These are phyloP conservation scores for Hydrocynus forskahlii DNA, from an alignment of 2,797 vertebrate genomes.

Conservation along the genomic window DNA sequence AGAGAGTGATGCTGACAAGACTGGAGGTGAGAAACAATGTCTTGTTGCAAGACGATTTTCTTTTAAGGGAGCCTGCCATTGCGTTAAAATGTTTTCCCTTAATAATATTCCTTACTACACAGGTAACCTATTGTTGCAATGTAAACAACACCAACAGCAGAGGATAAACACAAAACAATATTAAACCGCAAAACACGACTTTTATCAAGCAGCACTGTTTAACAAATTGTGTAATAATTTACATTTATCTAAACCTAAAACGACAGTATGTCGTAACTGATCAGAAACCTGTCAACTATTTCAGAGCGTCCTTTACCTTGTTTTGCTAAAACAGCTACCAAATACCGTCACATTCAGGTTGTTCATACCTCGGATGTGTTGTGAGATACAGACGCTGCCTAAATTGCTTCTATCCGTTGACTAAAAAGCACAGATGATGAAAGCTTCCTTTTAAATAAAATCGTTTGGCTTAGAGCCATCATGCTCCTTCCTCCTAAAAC, in stretches of 20 bases:
- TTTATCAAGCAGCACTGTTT: not conserved
- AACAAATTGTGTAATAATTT: not conserved
- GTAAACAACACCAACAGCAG: not conserved
- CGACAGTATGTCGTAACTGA: not conserved
- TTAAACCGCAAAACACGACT: not conserved
- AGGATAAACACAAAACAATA: not conserved
- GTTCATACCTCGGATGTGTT: conserved; percentile 41
- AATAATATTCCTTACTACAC: not conserved
- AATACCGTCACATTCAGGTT: conserved; percentile 15
- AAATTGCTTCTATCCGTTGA: not conserved
- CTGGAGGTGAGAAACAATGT: not conserved
- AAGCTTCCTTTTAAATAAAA: not conserved
- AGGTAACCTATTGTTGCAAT: not conserved
- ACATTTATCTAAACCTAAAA: not conserved
- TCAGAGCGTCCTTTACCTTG: not conserved
- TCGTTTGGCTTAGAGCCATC: conserved; percentile 31
- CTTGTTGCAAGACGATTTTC: not conserved
- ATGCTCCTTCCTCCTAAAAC: conserved; percentile 21
- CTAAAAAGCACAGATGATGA: not conserved
- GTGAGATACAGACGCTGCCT: conserved; percentile 7
- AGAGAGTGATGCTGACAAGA: not conserved
- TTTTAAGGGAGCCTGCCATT: too few species aligned
- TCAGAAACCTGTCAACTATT: conserved; percentile 13
- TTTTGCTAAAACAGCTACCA: not conserved
- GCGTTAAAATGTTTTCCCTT: too few species aligned